Evolutionary conservation across 2,888 invertebrate species (phyloP).

Genomic region (Cheilosia variabilis): DNA sequence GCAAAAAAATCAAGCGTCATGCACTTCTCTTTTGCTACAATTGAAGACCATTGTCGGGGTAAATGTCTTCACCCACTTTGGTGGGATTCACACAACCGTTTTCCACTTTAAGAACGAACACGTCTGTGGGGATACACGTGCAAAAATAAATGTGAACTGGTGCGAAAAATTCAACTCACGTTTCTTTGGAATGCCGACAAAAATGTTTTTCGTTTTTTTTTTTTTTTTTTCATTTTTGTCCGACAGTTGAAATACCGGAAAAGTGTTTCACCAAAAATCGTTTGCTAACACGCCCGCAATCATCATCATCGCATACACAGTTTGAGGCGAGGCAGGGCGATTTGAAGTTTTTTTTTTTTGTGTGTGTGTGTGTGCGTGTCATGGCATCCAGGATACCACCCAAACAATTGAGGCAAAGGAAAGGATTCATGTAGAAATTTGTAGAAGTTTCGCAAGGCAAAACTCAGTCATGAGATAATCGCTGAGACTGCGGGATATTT

Average conservation of each 20-base stretch:
- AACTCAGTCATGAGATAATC: slow-evolving; percentile 3
- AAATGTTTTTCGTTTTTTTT: neutral
- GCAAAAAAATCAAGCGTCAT: neutral
- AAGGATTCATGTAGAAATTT: neutral
- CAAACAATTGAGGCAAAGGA: neutral
- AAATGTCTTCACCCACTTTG: slow-evolving; percentile 1
- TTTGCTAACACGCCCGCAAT: slow-evolving; percentile 44
- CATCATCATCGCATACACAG: slow-evolving; percentile 17
- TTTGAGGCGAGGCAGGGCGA: neutral
- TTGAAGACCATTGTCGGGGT: neutral
- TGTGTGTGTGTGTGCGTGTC: neutral
- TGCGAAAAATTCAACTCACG: slow-evolving; percentile 27
- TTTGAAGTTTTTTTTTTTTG: neutral
- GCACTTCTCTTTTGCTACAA: neutral
- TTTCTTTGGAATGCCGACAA: slow-evolving; percentile 12
- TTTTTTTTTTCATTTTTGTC: neutral
- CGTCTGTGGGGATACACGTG: neutral
- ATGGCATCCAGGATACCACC: neutral
- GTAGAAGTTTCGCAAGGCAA: neutral
- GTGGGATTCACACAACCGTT: neutral
- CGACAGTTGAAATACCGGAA: slow-evolving; percentile 28
- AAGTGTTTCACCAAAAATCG: slow-evolving; percentile 41
- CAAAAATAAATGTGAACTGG: slow-evolving; percentile 4
- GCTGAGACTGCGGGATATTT: neutral
- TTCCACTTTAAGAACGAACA: neutral